Evolutionary conservation across 1,140 invertebrate species (phyloP).

Genomic region (Anoplophora glabripennis): DNA sequence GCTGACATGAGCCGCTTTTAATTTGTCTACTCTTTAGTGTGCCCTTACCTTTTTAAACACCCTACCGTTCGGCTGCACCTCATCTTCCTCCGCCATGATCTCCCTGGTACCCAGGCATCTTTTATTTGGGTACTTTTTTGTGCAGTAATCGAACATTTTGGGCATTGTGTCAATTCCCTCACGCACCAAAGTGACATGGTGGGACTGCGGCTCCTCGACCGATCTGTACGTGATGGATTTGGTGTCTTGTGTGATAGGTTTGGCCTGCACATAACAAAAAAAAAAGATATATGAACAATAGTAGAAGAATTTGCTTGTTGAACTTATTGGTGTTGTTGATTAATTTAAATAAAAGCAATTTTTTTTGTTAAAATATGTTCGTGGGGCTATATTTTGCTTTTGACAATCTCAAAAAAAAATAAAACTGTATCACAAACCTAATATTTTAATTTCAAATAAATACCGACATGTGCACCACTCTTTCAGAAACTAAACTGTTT

Average conservation of each 20-base stretch:
- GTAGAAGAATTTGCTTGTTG: background rate
- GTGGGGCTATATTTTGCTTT: too few relatives aligned
- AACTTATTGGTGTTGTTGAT: background rate
- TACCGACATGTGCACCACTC: too few relatives aligned
- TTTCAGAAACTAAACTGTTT: too few relatives aligned
- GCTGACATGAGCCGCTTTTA: too few relatives aligned
- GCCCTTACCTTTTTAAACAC: conserved; percentile 87
- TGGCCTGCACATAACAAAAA: conserved; percentile 49
- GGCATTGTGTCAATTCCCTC: conserved; percentile 84
- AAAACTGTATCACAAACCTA: too few relatives aligned
- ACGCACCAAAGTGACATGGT: conserved; percentile 69
- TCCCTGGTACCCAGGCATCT: conserved; percentile 87
- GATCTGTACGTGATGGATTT: conserved; percentile 70
- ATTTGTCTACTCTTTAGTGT: background rate
- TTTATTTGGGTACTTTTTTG: conserved; percentile 67
- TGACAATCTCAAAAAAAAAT: too few relatives aligned
- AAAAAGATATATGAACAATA: background rate
- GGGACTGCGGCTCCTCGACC: conserved; percentile 61
- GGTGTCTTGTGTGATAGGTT: conserved; percentile 55
- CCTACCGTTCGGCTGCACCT: conserved; percentile 87
- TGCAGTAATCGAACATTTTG: conserved; percentile 77
- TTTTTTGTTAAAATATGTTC: background rate
- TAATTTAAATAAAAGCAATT: conserved; percentile 8
- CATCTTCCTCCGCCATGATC: conserved; percentile 90
- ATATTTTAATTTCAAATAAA: too few relatives aligned